Base-by-base conservation (phyloP, 23 tunicate genomes). In the Aplidium turbinatum region DNA sequence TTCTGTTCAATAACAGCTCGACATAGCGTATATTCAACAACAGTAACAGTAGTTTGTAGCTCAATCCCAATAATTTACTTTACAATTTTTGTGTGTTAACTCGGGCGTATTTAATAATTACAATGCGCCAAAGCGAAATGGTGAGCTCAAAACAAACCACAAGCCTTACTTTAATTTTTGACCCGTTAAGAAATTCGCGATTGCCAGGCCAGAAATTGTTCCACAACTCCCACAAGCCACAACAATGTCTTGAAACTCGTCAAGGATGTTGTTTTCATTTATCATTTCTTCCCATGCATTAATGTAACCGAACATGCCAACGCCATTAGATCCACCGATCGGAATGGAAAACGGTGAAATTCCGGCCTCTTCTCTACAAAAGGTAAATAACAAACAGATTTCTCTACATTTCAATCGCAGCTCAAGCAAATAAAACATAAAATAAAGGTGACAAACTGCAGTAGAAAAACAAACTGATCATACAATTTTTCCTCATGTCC, bases 191-290 rank as follows among this genome's bases (percentile, higher is more conserved):
- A 74, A 80, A 38, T 95, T 95, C 7, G 81, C 92, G 48, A 95
- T 73, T 16, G 96, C 82, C 27, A 95, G 48, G 13, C 90, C 99
- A 33, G 95, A 83, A n/a, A 85, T 64, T 2, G 96, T 76, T 0
- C 99, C 99, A 47, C 99, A 96, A 75, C 99, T 95, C 6, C 99
- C 99, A 75, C 92, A 89, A 23, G 89, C 82, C 19, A 94, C 79
- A 21, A 94, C 82, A n/a, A 94, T 66, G 38, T 94, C 99, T 56
- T 84, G 85, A 61, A 77, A 42, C 7, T 46, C 33, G 0, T 87
- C 78, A 19, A 31, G 27, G 19, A 78, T 33, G 16, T 56, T 53
- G 66, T 94, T 86, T 25, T 19, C 53, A 32, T 72, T 50, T 33
- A 82, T 22, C 82, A 94, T 25, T 58, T 94, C 99, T 26, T 87